Conservation (phyloP, 92 coral and sea anemone genomes). For the Phenganax stokvisi region DNA sequence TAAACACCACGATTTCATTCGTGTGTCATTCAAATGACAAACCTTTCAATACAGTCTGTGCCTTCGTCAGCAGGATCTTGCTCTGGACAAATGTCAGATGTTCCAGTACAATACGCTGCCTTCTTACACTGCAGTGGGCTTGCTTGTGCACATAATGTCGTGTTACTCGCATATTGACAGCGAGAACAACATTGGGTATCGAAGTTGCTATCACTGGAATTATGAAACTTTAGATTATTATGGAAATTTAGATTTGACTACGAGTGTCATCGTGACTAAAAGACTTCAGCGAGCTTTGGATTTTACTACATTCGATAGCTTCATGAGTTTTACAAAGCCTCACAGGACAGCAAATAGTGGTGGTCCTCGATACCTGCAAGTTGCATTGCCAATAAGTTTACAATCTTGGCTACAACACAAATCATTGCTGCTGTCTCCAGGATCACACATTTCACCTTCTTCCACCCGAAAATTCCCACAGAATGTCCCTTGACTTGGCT, state of each 20-base stretch:
- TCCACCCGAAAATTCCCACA: conserved; percentile 90
- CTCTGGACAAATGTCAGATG: conserved; percentile 46
- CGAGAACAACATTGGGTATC: conserved; percentile 71
- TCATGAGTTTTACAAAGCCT: neutral
- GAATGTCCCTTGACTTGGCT: conserved; percentile 55
- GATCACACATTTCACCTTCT: conserved; percentile 75
- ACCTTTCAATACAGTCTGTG: conserved; percentile 76
- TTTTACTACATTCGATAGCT: neutral
- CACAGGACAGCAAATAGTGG: neutral
- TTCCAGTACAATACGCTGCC: conserved; percentile 52
- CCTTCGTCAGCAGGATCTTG: conserved; percentile 56
- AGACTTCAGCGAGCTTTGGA: no score
- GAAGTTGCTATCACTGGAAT: conserved; percentile 61
- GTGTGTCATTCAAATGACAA: neutral
- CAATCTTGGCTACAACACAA: conserved; percentile 71
- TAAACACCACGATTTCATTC: neutral
- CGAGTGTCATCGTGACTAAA: no score
- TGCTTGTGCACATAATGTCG: conserved; percentile 54
- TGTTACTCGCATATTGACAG: conserved; percentile 46
- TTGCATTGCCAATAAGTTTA: conserved; percentile 47
- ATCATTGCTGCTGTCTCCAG: conserved; percentile 55
- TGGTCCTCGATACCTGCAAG: conserved; percentile 62
- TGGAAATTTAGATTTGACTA: no score
- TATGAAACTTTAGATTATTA: neutral
- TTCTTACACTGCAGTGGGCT: conserved; percentile 60